These are phyloP conservation scores for Hybos culiciformis DNA, from an alignment of 2,888 invertebrate genomes.

Conservation along the genomic window DNA sequence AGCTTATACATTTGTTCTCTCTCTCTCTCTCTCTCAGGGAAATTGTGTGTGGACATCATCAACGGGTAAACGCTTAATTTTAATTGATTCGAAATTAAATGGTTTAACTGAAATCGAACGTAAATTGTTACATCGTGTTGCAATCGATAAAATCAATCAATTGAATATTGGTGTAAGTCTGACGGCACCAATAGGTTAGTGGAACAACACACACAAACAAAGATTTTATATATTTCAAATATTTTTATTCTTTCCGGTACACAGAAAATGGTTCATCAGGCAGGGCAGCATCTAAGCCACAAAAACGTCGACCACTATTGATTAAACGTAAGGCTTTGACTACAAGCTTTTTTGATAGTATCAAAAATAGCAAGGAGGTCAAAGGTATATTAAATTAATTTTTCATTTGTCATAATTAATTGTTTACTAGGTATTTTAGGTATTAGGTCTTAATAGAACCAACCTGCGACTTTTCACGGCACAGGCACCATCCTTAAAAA, in stretches of 20 bases:
- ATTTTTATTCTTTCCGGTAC: background rate
- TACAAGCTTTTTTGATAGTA: slow-evolving; percentile 71
- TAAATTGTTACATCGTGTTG: slow-evolving; percentile 69
- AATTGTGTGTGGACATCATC: slow-evolving; percentile 66
- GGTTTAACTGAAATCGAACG: slow-evolving; percentile 58
- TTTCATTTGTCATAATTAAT: slow-evolving; percentile 2
- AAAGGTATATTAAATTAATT: slow-evolving; percentile 16
- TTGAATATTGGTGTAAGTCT: slow-evolving; percentile 70
- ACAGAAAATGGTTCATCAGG: background rate
- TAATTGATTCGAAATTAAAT: slow-evolving; percentile 49
- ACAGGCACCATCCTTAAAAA: background rate
- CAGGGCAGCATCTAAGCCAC: slow-evolving; percentile 29
- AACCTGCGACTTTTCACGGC: no score
- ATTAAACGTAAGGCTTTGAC: slow-evolving; percentile 80
- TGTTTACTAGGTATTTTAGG: slow-evolving; percentile 11
- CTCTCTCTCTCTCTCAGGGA: slow-evolving; percentile 40
- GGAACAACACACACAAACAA: no score
- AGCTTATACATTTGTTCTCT: background rate
- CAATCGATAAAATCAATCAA: slow-evolving; percentile 71
- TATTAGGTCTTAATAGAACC: no score
- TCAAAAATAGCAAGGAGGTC: slow-evolving; percentile 52
- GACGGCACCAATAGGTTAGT: slow-evolving; percentile 63
- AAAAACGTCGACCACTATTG: slow-evolving; percentile 65
- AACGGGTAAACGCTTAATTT: slow-evolving; percentile 44
- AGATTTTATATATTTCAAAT: background rate